Percentiles rank a stretch among this genome's conserved stretches.
Evolutionary conservation across 2,797 vertebrate species (phyloP).

Genomic region (Sebastes matsubarae): DNA sequence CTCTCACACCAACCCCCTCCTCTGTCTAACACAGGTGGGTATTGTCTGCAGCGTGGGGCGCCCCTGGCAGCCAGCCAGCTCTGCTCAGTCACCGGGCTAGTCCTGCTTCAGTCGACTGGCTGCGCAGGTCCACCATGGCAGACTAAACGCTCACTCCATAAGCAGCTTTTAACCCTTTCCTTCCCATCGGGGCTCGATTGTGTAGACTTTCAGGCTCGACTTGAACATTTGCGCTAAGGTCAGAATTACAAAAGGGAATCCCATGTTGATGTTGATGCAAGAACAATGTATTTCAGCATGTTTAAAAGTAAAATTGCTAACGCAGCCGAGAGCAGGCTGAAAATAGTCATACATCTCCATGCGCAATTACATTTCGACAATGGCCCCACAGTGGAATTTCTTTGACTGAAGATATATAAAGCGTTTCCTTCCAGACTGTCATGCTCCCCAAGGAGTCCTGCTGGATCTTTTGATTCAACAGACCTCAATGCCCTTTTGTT

Average conservation of each 20-base stretch:
- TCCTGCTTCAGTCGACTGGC: slow-evolving; percentile 63
- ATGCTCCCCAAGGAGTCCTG: slow-evolving; percentile 3
- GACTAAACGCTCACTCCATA: slow-evolving; percentile 43
- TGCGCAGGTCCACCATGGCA: slow-evolving; percentile 54
- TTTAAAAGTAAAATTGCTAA: neutral
- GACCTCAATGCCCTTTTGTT: slow-evolving; percentile 45
- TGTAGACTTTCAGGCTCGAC: neutral
- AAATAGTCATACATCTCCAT: slow-evolving; percentile 17
- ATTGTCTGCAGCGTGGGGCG: slow-evolving; percentile 74
- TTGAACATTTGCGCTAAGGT: neutral
- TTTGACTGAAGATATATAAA: neutral
- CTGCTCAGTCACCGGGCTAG: slow-evolving; percentile 67
- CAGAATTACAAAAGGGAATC: neutral
- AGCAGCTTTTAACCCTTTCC: slow-evolving; percentile 64
- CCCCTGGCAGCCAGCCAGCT: slow-evolving; percentile 72
- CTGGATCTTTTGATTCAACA: slow-evolving; percentile 29
- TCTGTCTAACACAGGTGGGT: slow-evolving; percentile 79
- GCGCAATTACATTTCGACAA: slow-evolving; percentile 2
- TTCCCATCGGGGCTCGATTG: slow-evolving; percentile 1
- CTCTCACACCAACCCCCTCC: slow-evolving; percentile 45
- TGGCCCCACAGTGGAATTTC: neutral
- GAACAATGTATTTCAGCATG: neutral
- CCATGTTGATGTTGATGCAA: neutral
- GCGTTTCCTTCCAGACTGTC: neutral
- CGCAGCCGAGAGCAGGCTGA: neutral